Conservation (phyloP, 2,888 invertebrate species). For the Orthonychiurus folsomi region DNA sequence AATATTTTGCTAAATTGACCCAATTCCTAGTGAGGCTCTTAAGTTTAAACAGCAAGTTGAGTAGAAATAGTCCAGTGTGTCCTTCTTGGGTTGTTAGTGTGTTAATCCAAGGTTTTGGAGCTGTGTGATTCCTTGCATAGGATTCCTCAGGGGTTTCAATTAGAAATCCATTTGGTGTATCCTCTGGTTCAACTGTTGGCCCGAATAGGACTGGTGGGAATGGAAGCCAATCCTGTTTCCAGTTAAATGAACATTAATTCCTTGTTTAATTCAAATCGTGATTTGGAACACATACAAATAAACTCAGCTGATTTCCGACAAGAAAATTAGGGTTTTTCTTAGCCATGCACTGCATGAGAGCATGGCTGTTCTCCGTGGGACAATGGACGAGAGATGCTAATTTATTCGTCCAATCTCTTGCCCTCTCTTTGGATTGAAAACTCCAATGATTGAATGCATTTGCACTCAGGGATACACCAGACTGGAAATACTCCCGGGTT, state of each 20-base stretch:
- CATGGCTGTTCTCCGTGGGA: conserved; percentile 6
- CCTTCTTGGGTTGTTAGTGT: conserved; percentile 19
- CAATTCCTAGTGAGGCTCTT: conserved; percentile 21
- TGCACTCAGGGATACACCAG: conserved; percentile 24
- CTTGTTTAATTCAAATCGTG: too few relatives aligned
- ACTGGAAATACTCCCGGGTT: conserved; percentile 23
- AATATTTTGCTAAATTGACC: conserved; percentile 20
- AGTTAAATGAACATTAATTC: too few relatives aligned
- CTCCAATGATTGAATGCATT: conserved; percentile 19
- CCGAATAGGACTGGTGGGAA: conserved; percentile 14
- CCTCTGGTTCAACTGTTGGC: conserved; percentile 22
- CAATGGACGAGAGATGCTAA: conserved; percentile 4
- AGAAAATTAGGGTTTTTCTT: conserved; percentile 14
- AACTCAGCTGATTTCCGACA: conserved; percentile 11
- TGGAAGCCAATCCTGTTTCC: conserved; percentile 6
- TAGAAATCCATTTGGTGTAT: conserved; percentile 27
- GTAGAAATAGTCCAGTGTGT: conserved; percentile 16
- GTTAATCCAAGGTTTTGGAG: conserved; percentile 26
- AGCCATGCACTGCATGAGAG: conserved; percentile 14
- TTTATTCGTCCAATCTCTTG: conserved; percentile 16
- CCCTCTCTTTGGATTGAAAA: conserved; percentile 9
- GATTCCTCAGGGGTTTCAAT: conserved; percentile 28
- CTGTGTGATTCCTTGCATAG: conserved; percentile 24
- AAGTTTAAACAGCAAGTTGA: conserved; percentile 16
- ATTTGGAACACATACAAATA: conserved; percentile 15